Percentiles rank a stretch among this genome's conserved stretches.
Evolutionary conservation across 2,797 vertebrate genomes (phyloP).

Genomic region (Paratrypauchen microcephalus): DNA sequence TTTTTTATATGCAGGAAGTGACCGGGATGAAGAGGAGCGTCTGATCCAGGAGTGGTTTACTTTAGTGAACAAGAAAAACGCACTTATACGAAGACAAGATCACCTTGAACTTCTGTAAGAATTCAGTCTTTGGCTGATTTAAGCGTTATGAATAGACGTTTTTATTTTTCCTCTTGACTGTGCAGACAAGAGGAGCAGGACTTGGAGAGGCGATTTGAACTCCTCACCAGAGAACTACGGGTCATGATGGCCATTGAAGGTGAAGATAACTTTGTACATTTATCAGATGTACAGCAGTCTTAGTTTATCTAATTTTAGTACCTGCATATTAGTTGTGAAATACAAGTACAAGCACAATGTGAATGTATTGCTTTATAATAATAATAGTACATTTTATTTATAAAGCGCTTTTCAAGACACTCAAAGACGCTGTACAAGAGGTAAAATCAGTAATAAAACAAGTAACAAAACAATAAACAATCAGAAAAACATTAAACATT

Average conservation of each 20-base stretch:
- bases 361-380: neutral
- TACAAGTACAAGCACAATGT: neutral
- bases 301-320: too few species aligned
- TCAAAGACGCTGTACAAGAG: too few species aligned
- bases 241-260: conserved; percentile 87
- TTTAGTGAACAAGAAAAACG: conserved; percentile 92
- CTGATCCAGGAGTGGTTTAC: conserved; percentile 93
- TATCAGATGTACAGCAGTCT: neutral
- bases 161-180: conserved; percentile 9
- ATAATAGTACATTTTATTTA: too few species aligned
- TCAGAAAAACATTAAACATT: too few species aligned
- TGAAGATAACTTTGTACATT: conserved; percentile 40
- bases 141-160: neutral
- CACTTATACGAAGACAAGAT: conserved; percentile 89
- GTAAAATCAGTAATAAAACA: too few species aligned
- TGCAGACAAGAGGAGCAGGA: conserved; percentile 88
- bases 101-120: conserved; percentile 89
- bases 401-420: too few species aligned
- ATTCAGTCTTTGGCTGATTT: conserved; percentile 64
- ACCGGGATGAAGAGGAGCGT: conserved; percentile 84
- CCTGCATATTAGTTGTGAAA: neutral
- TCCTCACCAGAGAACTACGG: conserved; percentile 86
- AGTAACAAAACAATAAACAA: too few species aligned
- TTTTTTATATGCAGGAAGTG: conserved; percentile 68
- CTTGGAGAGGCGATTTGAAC: conserved; percentile 84